A percentile compares a stretch with the other conserved stretches of the same genome.
Evolutionary conservation across 2,113 vertebrate species (phyloP).

Genomic region (Naja naja): DNA sequence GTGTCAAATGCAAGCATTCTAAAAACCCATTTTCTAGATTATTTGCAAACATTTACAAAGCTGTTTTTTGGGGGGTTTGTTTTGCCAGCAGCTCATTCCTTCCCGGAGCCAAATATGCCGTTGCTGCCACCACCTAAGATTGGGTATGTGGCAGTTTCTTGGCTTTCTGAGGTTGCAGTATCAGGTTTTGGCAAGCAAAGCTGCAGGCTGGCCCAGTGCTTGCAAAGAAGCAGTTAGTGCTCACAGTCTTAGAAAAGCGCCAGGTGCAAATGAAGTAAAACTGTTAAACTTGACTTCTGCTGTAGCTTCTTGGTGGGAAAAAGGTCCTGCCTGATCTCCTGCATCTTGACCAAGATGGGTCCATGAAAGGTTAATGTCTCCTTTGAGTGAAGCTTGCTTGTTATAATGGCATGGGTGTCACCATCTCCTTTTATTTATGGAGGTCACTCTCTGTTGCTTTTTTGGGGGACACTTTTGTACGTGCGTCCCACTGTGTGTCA

Average conservation of each 20-base stretch:
- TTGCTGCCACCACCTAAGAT: neutral
- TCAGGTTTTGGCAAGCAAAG: neutral
- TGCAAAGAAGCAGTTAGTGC: neutral
- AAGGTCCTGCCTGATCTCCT: neutral
- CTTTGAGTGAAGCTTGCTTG: neutral
- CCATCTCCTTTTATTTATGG: neutral
- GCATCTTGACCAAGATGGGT: neutral
- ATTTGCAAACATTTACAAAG: slow-evolving; percentile 2
- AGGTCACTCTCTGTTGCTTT: neutral
- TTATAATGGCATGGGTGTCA: neutral
- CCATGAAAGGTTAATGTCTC: neutral
- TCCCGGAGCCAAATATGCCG: neutral
- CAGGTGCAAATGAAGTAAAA: neutral
- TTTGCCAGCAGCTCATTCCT: neutral
- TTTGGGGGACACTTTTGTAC: neutral
- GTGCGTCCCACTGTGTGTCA: neutral
- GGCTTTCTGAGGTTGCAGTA: neutral
- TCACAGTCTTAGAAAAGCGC: neutral
- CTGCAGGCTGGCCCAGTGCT: neutral
- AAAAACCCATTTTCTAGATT: neutral
- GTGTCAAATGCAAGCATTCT: neutral
- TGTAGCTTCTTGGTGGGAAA: neutral
- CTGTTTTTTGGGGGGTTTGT: neutral
- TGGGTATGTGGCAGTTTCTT: neutral
- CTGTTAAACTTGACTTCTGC: neutral